phyloP scores from a whole-genome alignment of 2,113 vertebrate species.

The Scytalopus superciliaris region DNA sequence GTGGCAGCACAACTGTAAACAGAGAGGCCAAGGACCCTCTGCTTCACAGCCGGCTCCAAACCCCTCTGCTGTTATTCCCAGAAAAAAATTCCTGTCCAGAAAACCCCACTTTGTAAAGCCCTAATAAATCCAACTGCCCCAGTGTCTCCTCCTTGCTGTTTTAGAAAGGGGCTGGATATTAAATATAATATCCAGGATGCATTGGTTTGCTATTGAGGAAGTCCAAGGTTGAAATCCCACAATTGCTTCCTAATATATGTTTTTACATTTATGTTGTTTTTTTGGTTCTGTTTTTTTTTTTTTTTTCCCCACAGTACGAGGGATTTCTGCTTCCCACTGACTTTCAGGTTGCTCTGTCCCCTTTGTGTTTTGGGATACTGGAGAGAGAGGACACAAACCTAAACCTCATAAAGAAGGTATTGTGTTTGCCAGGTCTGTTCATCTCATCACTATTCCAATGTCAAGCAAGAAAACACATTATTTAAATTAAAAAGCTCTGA shows the following conservation, averaged over 20 bases:
- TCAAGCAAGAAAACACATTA: accelerated
- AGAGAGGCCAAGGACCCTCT: constrained; percentile 48
- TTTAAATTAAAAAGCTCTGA: accelerated
- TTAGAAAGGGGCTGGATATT: neutral
- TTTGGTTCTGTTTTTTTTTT: neutral
- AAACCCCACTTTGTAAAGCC: neutral
- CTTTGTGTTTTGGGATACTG: neutral
- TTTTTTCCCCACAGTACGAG: accelerated
- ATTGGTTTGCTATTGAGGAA: neutral
- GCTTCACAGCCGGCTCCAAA: constrained; percentile 39
- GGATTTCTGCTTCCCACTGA: neutral
- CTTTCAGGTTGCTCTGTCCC: neutral
- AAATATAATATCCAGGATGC: neutral
- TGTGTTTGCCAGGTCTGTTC: neutral
- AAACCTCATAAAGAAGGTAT: neutral
- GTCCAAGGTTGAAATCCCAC: neutral
- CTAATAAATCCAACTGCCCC: neutral
- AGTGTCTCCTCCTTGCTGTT: neutral
- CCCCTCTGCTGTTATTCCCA: neutral
- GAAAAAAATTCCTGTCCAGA: constrained; percentile 45
- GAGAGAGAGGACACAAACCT: neutral
- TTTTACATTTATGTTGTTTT: neutral
- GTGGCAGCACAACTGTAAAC: constrained; percentile 49
- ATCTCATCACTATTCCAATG: accelerated
- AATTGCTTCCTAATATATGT: accelerated